Evolutionary conservation across 2,113 vertebrate genomes (phyloP), one percentile per base, ranked within the genome.

Genomic region (Pollimyrus isidori): DNA sequence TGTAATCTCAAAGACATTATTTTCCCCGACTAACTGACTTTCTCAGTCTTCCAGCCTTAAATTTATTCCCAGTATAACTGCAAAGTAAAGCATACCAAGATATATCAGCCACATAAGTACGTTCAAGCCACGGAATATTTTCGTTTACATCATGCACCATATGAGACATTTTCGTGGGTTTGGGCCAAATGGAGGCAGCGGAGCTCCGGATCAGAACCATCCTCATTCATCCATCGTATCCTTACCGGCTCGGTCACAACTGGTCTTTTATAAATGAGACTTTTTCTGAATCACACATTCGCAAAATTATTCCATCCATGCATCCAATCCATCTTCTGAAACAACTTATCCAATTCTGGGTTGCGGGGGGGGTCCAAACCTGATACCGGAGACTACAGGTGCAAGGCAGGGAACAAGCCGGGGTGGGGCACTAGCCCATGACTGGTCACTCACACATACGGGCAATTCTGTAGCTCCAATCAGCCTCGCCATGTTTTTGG

Each of bases 21-120:
- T 90, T 86, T 83, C 86, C 45, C 83, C 86, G 23, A 62, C 87
- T 91, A 92, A 92, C 89, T 92, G 87, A 91, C 80, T 21, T 42
- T 91, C 53, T 73, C 86, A 50, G 58, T 30, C 56, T 62, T 62
- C 56, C 7, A 62, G 23, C 23, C 23, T 9, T n/a, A n/a, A n/a
- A n/a, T n/a, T 56, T 56, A 5, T 42, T 19, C 19, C 19, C 6
- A 17, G 49, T 87, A 52, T 19, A 49, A 52, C 26, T 19, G 30
- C 7, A n/a, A 21, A 11, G 26, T 53, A 30, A 53, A 52, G 30
- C 69, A 30, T 39, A 17, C 26, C 69, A 76, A 17, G 35, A 62
- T n/a, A 62, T 62, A 62, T n/a, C 56, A n/a, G 35, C 35, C 4
- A 7, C 35, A 19, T 80, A 80, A 42, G 4, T 42, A 6, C 42